A percentile compares a stretch with the other conserved stretches of the same genome.
Conservation (phyloP, 2,797 vertebrate species). For the Trichosurus vulpecula region DNA sequence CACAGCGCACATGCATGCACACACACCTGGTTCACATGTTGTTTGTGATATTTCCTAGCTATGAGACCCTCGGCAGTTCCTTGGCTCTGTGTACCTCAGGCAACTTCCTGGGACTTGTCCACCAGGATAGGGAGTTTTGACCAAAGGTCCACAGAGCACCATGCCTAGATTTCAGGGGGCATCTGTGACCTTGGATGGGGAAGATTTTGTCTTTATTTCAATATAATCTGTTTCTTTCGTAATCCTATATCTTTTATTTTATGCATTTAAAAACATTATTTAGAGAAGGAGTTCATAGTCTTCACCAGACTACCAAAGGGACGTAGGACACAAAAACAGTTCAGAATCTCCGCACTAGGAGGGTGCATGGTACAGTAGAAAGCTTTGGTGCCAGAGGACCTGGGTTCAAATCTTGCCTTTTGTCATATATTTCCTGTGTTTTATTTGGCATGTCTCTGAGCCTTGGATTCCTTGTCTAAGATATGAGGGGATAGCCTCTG, state of each 20-base stretch:
- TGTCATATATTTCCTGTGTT: background rate
- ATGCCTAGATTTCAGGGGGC: background rate
- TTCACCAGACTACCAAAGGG: background rate
- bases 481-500: background rate
- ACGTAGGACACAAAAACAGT: background rate
- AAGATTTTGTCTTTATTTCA: background rate
- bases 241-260: background rate
- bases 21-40: background rate
- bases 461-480: background rate
- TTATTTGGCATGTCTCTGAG: background rate
- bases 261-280: background rate
- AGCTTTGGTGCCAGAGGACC: background rate
- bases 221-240: background rate
- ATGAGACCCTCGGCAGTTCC: no score
- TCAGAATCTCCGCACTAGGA: background rate
- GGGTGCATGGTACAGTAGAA: background rate
- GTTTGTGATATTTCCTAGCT: background rate
- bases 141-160: background rate
- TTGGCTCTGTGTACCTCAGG: background rate
- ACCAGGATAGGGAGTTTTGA: background rate
- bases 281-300: background rate
- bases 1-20: background rate
- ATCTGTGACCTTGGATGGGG: background rate
- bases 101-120: background rate
- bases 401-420: background rate